Evolutionary conservation across 2,797 vertebrate genomes (phyloP).

Genomic region (Myiothlypis chrysogaster): DNA sequence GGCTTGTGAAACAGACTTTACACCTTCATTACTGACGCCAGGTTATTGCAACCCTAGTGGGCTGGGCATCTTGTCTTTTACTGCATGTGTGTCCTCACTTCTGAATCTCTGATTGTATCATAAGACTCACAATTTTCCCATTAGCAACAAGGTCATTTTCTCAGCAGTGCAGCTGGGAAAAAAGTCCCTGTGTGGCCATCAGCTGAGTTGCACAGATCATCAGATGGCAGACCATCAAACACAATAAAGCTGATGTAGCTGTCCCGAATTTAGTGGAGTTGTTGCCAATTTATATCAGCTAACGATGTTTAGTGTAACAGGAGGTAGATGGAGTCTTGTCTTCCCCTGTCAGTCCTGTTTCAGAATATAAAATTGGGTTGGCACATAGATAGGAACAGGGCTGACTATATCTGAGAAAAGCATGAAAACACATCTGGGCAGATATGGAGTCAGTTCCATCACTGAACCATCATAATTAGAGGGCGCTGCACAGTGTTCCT

Average conservation of each 20-base stretch:
- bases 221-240: background rate
- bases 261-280: background rate
- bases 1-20: background rate
- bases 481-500: background rate
- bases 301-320: rapidly evolving
- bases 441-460: background rate
- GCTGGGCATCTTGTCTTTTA: background rate
- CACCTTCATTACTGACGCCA: background rate
- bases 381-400: background rate
- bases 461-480: background rate
- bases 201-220: background rate
- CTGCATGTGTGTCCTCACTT: background rate
- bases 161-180: background rate
- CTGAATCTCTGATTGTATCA: background rate
- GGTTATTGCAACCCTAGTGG: background rate
- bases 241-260: background rate
- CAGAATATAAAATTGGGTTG: background rate
- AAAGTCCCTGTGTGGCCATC: background rate
- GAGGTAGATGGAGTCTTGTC: background rate
- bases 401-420: background rate
- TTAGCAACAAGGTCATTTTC: background rate
- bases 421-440: background rate
- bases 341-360: background rate
- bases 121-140: background rate
- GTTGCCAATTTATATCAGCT: background rate